Base-by-base conservation (phyloP, 2,797 vertebrate species). In the Diceros bicornis region DNA sequence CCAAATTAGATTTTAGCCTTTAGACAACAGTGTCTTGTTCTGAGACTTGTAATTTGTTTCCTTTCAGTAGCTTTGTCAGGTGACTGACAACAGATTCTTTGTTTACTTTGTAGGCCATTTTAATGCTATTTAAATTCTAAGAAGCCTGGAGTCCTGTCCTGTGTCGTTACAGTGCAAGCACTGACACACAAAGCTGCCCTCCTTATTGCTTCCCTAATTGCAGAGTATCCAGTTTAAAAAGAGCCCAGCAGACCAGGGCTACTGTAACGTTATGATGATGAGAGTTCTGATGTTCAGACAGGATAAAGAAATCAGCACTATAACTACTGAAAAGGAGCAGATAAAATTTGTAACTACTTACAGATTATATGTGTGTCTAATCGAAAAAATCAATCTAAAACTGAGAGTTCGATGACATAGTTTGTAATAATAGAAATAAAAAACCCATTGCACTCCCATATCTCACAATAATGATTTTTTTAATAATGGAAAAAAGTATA, bases 201-300 rank as follows among this genome's bases (percentile, higher is more conserved):
- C 77, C 66, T 29, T 0, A 0, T 12, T 16, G 18, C 5, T 21
- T 34, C 16, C 27, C 9, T 25, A 4, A 47, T 6, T 47, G 84
- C 1, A 9, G 72, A 62, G 37, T 20, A 0, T 25, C 72, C 18
- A 0, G 0, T 8, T 21, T 9, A 34, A 16, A 44, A n/a, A 41
- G n/a, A 25, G 59, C 64, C 0, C 4, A 9, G 25, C 13, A 4
- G 55, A 18, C 29, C 16, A 2, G 25, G 59, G 21, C 44, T 6
- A 0, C n/a, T 11, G 59, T 6, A 3, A 8, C 4, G 1, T 8
- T 1, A 0, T 7, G 9, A 12, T 5, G 27, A 29, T 1, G 32
- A 62, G 47, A 10, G 7, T 20, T 44, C 61, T 0, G 20, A 21
- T 13, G 13, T 7, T 47, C 66, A 34, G n/a, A 47, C n/a, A 21